These are phyloP conservation scores for Synergus gifuensis DNA, from an alignment of 2,888 invertebrate genomes.

Conservation along the genomic window DNA sequence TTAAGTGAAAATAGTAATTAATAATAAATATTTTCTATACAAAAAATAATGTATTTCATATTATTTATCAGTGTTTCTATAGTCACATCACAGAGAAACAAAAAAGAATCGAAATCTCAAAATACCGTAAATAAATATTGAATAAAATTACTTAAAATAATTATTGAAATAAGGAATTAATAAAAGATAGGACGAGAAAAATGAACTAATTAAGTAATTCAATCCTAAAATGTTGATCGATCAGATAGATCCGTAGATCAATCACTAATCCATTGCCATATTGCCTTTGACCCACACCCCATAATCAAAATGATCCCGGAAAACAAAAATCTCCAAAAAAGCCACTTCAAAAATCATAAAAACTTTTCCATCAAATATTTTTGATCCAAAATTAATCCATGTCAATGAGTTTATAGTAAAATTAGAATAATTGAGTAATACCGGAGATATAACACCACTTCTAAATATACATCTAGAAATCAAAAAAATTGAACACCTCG, in stretches of 20 bases:
- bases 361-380: background rate
- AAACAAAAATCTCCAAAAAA: background rate
- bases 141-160: background rate
- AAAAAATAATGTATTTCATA: background rate
- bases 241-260: background rate
- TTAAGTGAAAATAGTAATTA: background rate
- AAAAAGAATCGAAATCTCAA: background rate
- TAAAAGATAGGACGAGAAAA: background rate
- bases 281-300: constrained; percentile 1
- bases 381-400: background rate
- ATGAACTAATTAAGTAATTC: background rate
- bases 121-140: background rate
- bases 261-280: background rate
- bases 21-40: background rate
- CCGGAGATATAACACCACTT: constrained; percentile 28
- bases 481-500: constrained; percentile 2
- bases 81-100: background rate
- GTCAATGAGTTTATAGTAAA: constrained; percentile 22
- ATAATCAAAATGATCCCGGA: background rate
- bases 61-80: background rate
- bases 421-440: constrained; percentile 33
- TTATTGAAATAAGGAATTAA: background rate
- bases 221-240: background rate
- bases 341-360: background rate
- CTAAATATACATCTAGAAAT: constrained; percentile 12